These are phyloP conservation scores for Himalopsyche phryganea DNA, from an alignment of 1,140 invertebrate genomes.

Conservation along the genomic window DNA sequence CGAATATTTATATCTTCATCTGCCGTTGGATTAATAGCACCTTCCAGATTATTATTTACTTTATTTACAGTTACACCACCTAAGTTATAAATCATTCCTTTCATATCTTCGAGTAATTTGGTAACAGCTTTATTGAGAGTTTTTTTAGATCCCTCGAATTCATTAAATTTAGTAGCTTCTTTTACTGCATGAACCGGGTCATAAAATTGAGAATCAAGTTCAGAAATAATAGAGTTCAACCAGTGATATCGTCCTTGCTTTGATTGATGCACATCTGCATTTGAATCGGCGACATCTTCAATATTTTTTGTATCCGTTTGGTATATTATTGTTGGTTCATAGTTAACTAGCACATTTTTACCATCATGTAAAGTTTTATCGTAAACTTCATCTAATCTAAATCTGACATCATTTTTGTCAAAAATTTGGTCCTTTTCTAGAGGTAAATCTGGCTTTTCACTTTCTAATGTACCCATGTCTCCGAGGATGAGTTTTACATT, in stretches of 20 bases:
- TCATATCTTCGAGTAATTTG: too few relatives aligned
- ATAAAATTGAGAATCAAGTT: slow-evolving; percentile 11
- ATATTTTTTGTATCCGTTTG: not conserved
- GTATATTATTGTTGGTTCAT: not conserved
- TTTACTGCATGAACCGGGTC: too few relatives aligned
- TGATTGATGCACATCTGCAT: not conserved
- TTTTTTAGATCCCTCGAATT: too few relatives aligned
- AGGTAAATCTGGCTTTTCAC: slow-evolving; percentile 3
- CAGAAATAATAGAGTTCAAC: slow-evolving; percentile 14
- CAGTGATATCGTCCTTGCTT: slow-evolving; percentile 3
- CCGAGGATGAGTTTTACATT: slow-evolving; percentile 17
- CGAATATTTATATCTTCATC: too few relatives aligned
- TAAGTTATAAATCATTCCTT: too few relatives aligned
- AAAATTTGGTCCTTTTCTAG: slow-evolving; percentile 6
- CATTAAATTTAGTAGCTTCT: too few relatives aligned
- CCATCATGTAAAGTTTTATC: not conserved
- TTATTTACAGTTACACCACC: too few relatives aligned
- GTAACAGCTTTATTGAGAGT: too few relatives aligned
- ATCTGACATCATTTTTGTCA: not conserved
- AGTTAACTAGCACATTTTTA: not conserved
- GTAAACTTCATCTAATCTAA: not conserved
- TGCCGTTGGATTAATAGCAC: too few relatives aligned
- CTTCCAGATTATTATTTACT: too few relatives aligned
- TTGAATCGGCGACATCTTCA: not conserved
- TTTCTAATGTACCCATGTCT: slow-evolving; percentile 12